A percentile compares a stretch with the other conserved stretches of the same genome.
Evolutionary conservation across 2,113 vertebrate species (phyloP).

Genomic region (Rhadina sibilatrix): DNA sequence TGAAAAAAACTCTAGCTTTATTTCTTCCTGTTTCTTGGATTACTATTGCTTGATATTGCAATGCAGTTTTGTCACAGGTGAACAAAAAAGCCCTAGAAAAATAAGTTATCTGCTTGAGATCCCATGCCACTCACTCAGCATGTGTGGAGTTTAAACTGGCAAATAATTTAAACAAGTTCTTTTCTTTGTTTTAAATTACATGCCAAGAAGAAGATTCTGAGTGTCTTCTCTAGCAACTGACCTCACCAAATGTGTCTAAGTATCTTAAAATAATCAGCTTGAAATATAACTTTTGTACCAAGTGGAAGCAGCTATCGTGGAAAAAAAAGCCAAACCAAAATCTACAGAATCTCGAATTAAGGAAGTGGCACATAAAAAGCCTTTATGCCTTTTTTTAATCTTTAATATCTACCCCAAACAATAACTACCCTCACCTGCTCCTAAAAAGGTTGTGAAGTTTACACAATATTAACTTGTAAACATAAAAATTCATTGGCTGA

Average conservation of each 20-base stretch:
- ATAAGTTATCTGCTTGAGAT: conserved; percentile 26
- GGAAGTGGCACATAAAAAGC: conserved; percentile 11
- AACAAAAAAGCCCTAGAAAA: conserved; percentile 41
- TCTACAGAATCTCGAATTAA: not conserved
- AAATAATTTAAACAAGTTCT: conserved; percentile 29
- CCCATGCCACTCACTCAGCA: conserved; percentile 26
- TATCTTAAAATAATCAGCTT: not conserved
- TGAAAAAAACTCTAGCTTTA: conserved; percentile 30
- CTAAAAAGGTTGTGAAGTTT: not conserved
- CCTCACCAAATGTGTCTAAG: not conserved
- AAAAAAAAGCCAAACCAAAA: not conserved
- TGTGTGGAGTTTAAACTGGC: conserved; percentile 7
- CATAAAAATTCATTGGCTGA: not conserved
- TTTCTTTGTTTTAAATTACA: not conserved
- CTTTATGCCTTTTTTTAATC: not conserved
- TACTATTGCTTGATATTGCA: conserved; percentile 28
- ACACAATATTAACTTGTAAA: not conserved
- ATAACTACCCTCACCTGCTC: not conserved
- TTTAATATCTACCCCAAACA: not conserved
- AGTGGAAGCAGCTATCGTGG: not conserved
- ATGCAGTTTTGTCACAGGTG: conserved; percentile 13
- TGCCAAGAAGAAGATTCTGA: conserved; percentile 1
- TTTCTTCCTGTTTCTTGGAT: conserved; percentile 49
- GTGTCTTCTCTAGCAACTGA: not conserved
- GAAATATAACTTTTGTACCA: conserved; percentile 1